Conservation (phyloP, 1,140 invertebrate genomes). For the Bradysia coprophila region DNA sequence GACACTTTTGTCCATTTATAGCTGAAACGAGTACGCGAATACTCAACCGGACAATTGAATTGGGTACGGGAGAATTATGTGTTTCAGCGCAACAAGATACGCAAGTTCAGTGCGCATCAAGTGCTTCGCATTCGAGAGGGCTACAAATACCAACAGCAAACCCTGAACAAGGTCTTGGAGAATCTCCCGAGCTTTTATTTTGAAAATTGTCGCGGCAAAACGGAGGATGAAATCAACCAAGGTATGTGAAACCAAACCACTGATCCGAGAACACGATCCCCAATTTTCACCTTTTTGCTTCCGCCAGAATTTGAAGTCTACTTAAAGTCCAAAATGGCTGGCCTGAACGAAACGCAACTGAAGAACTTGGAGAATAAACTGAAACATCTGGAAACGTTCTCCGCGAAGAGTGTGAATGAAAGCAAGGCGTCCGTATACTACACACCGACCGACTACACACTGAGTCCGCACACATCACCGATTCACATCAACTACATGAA, state of each 20-base stretch:
- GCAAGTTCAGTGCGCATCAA: constrained; percentile 87
- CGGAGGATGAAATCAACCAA: constrained; percentile 42
- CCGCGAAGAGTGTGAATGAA: constrained; percentile 29
- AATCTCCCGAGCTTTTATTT: constrained; percentile 84
- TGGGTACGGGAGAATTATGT: constrained; percentile 90
- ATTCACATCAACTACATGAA: constrained; percentile 18
- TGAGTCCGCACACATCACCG: constrained; percentile 4
- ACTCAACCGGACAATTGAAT: constrained; percentile 74
- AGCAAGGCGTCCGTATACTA: constrained; percentile 58
- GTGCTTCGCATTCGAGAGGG: constrained; percentile 72
- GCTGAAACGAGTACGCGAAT: constrained; percentile 72
- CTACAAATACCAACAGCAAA: constrained; percentile 90
- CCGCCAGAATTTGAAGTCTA: constrained; percentile 27
- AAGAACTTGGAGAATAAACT: neutral
- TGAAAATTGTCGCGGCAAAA: constrained; percentile 78
- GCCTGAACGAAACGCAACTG: constrained; percentile 11
- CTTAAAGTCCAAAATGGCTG: constrained; percentile 41
- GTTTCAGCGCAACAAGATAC: constrained; percentile 81
- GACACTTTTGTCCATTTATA: constrained; percentile 20
- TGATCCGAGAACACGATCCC: constrained; percentile 14
- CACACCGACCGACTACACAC: constrained; percentile 46
- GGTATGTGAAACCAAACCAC: constrained; percentile 24
- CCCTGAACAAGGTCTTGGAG: constrained; percentile 83
- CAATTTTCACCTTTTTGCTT: neutral
- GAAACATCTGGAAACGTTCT: constrained; percentile 7